Conservation (phyloP, 2,113 vertebrate species). For the Lampris megalopsis region DNA sequence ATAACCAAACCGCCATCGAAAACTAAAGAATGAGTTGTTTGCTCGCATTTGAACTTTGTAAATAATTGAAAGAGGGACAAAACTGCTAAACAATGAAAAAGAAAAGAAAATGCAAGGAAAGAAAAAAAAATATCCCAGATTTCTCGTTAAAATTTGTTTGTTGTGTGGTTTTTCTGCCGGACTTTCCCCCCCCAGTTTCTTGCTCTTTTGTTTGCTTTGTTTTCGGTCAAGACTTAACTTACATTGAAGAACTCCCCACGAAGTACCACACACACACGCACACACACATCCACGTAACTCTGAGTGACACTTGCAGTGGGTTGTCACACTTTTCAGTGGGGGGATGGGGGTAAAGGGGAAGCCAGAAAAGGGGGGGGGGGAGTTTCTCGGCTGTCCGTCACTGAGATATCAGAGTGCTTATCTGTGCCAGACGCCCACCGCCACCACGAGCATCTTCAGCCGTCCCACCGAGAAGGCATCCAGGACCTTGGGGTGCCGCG, state of each 20-base stretch:
- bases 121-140: conserved; percentile 48
- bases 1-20: conserved; percentile 75
- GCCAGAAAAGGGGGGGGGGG: conserved; percentile 36
- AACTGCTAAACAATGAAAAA: conserved; percentile 47
- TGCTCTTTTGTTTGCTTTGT: background rate
- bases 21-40: conserved; percentile 59
- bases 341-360: conserved; percentile 31
- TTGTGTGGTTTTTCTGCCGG: background rate
- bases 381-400: conserved; percentile 79
- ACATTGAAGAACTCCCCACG: too few relatives aligned
- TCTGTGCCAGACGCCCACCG: conserved; percentile 79
- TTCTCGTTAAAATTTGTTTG: conserved; percentile 62
- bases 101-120: conserved; percentile 44
- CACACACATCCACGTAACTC: conserved; percentile 29
- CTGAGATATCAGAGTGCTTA: conserved; percentile 75
- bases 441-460: conserved; percentile 57
- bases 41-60: conserved; percentile 50
- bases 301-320: conserved; percentile 56
- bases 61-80: conserved; percentile 56
- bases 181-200: background rate
- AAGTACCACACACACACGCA: background rate
- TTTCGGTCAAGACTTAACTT: too few relatives aligned
- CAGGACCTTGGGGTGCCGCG: conserved; percentile 75
- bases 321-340: conserved; percentile 50
- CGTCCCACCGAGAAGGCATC: conserved; percentile 76